phyloP scores from a whole-genome alignment of 2,888 invertebrate species.

The Limnephilus rhombicus region DNA sequence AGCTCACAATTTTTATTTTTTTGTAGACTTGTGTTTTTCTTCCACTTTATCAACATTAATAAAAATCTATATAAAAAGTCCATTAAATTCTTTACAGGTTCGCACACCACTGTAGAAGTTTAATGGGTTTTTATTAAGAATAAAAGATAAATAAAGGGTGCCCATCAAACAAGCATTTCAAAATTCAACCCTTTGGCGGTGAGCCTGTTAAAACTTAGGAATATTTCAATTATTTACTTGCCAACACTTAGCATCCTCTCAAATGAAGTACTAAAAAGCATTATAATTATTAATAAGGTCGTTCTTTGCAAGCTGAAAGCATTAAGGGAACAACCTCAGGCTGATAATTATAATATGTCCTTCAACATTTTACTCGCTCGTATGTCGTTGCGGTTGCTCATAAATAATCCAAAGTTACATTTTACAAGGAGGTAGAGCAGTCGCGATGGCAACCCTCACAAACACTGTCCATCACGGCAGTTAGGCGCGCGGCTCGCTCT shows the following conservation, averaged over 20 bases:
- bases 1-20: too few relatives aligned
- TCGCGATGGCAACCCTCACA: not conserved
- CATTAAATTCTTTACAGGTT: not conserved
- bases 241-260: not conserved
- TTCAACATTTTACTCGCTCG: slow-evolving; percentile 18
- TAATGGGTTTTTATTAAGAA: not conserved
- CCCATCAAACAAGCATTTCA: not conserved
- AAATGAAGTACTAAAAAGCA: not conserved
- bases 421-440: slow-evolving; percentile 25
- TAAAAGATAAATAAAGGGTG: not conserved
- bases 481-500: not conserved
- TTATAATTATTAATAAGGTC: not conserved
- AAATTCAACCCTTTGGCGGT: not conserved
- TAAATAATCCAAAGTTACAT: slow-evolving; percentile 29
- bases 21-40: too few relatives aligned
- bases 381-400: not conserved
- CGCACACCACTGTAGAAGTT: not conserved
- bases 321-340: not conserved
- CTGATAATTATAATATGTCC: slow-evolving; percentile 21
- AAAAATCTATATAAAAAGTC: not conserved
- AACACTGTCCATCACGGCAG: slow-evolving; percentile 33
- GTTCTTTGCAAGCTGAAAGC: slow-evolving; percentile 1
- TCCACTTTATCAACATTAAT: not conserved
- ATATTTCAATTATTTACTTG: not conserved
- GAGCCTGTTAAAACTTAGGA: not conserved